Conservation (phyloP, 2,113 vertebrate species). For the Apodemus sylvaticus region DNA sequence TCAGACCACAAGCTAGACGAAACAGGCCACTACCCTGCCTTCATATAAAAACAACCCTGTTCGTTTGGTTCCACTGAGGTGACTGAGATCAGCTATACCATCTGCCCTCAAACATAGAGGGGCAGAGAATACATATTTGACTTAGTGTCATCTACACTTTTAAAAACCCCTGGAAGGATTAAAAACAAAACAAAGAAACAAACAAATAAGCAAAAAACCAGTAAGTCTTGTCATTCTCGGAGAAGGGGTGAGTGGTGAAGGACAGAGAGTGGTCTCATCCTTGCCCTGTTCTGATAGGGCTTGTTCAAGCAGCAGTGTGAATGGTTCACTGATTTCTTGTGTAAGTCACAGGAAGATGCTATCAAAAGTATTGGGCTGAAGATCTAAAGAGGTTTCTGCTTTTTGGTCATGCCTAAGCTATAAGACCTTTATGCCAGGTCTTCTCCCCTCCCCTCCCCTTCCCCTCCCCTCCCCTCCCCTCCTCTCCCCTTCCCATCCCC, state of each 20-base stretch:
- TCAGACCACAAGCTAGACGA: conserved; percentile 7
- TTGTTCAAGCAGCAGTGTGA: neutral
- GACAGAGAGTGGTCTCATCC: neutral
- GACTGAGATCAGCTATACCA: neutral
- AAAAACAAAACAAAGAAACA: no score
- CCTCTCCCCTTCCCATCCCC: no score
- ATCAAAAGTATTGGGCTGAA: neutral
- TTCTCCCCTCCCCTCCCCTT: neutral
- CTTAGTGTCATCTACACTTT: neutral
- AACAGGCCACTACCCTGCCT: neutral
- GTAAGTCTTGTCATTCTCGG: neutral
- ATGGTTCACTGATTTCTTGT: neutral
- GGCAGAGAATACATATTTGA: neutral
- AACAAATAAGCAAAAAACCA: neutral
- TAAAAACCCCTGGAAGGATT: neutral
- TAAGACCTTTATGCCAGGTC: neutral
- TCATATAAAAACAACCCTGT: neutral
- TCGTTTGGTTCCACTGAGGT: neutral
- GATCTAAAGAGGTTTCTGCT: conserved; percentile 29
- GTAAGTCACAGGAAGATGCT: neutral
- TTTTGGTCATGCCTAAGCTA: neutral
- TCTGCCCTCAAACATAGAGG: neutral
- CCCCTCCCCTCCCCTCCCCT: neutral
- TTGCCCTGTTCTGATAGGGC: neutral
- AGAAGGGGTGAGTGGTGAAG: neutral